Conservation (phyloP, 2,797 vertebrate genomes). For the Sciurus carolinensis region DNA sequence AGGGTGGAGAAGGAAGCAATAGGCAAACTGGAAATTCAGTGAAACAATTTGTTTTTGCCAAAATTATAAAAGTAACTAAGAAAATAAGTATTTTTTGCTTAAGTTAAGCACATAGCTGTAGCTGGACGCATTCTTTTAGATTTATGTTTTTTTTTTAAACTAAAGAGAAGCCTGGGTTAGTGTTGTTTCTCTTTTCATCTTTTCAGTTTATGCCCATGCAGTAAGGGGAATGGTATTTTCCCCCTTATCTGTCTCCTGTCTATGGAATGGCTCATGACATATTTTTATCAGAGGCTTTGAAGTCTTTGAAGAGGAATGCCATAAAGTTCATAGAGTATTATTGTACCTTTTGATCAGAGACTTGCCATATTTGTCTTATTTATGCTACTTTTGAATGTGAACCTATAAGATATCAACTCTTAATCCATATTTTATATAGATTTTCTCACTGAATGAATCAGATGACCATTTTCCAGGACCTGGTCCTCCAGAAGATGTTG, state of each 20-base stretch:
- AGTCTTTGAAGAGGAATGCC: constrained; percentile 59
- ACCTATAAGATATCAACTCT: constrained; percentile 21
- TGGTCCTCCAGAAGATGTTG: constrained; percentile 15
- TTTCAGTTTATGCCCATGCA: constrained; percentile 52
- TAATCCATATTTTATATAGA: not conserved
- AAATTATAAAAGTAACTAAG: constrained; percentile 43
- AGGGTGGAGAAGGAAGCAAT: not conserved
- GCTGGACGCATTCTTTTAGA: not conserved
- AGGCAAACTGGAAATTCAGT: not conserved
- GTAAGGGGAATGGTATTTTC: constrained; percentile 75
- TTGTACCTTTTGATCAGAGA: constrained; percentile 67
- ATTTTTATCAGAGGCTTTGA: constrained; percentile 77
- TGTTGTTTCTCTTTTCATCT: constrained; percentile 60
- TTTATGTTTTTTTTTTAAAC: constrained; percentile 18
- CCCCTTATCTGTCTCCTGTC: constrained; percentile 61
- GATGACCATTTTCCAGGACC: not conserved
- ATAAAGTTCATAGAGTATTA: constrained; percentile 56
- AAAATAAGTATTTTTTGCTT: constrained; percentile 29
- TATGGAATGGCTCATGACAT: constrained; percentile 42
- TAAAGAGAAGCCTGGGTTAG: not conserved
- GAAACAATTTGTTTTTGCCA: constrained; percentile 12
- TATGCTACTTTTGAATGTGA: constrained; percentile 46
- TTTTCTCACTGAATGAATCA: constrained; percentile 31
- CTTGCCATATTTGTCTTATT: constrained; percentile 62
- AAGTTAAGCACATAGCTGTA: not conserved